Evolutionary conservation across 2,888 invertebrate species (phyloP), one percentile per base, ranked within the genome.

Genomic region (Melieria omissa): DNA sequence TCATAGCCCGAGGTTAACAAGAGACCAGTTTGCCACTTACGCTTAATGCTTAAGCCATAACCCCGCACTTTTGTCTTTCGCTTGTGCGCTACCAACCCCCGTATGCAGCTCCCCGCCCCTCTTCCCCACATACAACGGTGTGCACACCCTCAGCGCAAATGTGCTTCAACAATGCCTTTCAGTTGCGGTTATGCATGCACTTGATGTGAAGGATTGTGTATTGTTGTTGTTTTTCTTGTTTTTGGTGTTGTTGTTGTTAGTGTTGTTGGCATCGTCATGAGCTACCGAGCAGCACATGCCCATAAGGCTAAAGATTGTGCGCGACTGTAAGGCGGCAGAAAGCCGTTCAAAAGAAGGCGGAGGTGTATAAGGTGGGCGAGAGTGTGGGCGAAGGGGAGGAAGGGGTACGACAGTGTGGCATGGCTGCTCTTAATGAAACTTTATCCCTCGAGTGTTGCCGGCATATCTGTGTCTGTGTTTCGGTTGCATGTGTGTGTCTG

Each of bases 361-460:
- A 29, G 29, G 29, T 29, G 29, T 29, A 29, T 29, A 29, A 29
- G 29, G 29, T 29, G 2, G 29, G 29, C 29, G 29, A 29, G 29
- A 2, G 29, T 29, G 29, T 29, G 29, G 29, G n/a, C n/a, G 12
- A 42, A 44, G 41, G 61, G n/a, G n/a, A n/a, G 52, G 7, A 52
- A n/a, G 12, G 14, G 52, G 52, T 4, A 52, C 61, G 29, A 29
- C 29, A 29, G 29, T 29, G 29, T 29, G 29, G 29, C 9, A n/a
- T 77, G 76, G 14, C 57, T 71, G 67, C 78, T 82, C 78, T 80
- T 83, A 81, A 81, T 81, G 81, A 81, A 81, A 83, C 80, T 83
- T 81, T 83, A 81, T 81, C 79, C 82, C 82, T 74, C 75, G 80
- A 80, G 81, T 82, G 80, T 78, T 80, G 77, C 80, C 76, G 60